Conservation (phyloP, 2,888 invertebrate genomes). For the Chrysina gloriosa region DNA sequence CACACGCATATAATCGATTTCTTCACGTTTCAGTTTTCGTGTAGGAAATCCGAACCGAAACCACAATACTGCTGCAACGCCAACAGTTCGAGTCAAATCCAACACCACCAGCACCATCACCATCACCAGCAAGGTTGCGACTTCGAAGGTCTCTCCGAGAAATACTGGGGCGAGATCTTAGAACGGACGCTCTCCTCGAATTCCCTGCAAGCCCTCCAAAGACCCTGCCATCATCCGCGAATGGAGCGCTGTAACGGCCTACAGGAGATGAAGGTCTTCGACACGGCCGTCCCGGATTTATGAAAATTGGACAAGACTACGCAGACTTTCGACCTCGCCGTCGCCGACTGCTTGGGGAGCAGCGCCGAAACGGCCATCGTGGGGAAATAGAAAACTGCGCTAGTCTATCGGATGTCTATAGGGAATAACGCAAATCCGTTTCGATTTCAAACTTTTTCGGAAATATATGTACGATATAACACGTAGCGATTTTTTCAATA, state of each 20-base stretch:
- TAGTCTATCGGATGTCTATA: slow-evolving; percentile 40
- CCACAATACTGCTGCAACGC: slow-evolving; percentile 58
- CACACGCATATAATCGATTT: too few species aligned
- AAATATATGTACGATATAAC: too few species aligned
- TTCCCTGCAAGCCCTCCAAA: slow-evolving; percentile 74
- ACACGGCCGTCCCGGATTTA: slow-evolving; percentile 63
- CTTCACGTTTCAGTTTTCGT: slow-evolving; percentile 56
- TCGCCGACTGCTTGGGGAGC: slow-evolving; percentile 58
- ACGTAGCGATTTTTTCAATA: neutral
- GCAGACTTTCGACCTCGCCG: slow-evolving; percentile 60
- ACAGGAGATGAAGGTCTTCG: slow-evolving; percentile 61
- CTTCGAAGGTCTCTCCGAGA: slow-evolving; percentile 68
- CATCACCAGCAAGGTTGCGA: slow-evolving; percentile 66
- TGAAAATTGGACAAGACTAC: slow-evolving; percentile 65
- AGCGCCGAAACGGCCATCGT: slow-evolving; percentile 52
- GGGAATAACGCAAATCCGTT: too few species aligned
- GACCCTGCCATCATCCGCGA: slow-evolving; percentile 55
- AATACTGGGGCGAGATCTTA: slow-evolving; percentile 76
- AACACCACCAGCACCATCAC: too few species aligned
- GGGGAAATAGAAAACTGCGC: slow-evolving; percentile 32
- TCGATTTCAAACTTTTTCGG: neutral
- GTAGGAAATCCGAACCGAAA: slow-evolving; percentile 52
- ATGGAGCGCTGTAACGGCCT: slow-evolving; percentile 61
- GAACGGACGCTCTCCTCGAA: slow-evolving; percentile 82
- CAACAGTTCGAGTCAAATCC: slow-evolving; percentile 51